Evolutionary conservation across 2,113 vertebrate genomes (phyloP).

Genomic region (Campylomormyrus numenius): DNA sequence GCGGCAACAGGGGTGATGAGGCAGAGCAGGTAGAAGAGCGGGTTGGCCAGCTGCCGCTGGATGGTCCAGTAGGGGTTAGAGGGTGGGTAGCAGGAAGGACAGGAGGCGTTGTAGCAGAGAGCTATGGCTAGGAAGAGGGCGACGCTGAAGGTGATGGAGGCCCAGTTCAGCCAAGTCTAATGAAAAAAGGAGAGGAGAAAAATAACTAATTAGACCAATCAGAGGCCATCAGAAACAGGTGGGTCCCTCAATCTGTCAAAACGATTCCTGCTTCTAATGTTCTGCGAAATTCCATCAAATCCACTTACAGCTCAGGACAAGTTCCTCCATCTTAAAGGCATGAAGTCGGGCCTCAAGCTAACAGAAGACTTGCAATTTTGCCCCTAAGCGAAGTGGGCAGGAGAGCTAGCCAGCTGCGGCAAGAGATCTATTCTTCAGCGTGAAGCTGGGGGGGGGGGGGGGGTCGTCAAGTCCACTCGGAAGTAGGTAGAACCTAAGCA

Average conservation of each 20-base stretch:
- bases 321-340: neutral
- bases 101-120: constrained; percentile 82
- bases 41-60: constrained; percentile 78
- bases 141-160: constrained; percentile 78
- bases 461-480: too few species aligned
- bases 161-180: constrained; percentile 94
- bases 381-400: constrained; percentile 21
- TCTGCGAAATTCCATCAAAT: neutral
- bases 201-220: neutral
- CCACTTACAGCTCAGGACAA: neutral
- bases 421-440: constrained; percentile 12
- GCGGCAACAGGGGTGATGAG: constrained; percentile 74
- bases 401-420: constrained; percentile 26
- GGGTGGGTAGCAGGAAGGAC: constrained; percentile 81
- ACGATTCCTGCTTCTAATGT: neutral
- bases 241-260: neutral
- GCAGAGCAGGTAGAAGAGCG: constrained; percentile 83
- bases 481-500: neutral
- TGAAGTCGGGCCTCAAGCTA: constrained; percentile 14
- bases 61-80: constrained; percentile 95
- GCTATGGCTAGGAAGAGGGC: constrained; percentile 80
- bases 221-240: neutral
- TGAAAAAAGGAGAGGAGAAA: constrained; percentile 20
- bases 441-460: too few species aligned
- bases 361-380: constrained; percentile 25